Percentiles rank a stretch among this genome's conserved stretches.
These are phyloP conservation scores for Dendrolimus houi DNA, from an alignment of 2,888 invertebrate species.

Conservation along the genomic window DNA sequence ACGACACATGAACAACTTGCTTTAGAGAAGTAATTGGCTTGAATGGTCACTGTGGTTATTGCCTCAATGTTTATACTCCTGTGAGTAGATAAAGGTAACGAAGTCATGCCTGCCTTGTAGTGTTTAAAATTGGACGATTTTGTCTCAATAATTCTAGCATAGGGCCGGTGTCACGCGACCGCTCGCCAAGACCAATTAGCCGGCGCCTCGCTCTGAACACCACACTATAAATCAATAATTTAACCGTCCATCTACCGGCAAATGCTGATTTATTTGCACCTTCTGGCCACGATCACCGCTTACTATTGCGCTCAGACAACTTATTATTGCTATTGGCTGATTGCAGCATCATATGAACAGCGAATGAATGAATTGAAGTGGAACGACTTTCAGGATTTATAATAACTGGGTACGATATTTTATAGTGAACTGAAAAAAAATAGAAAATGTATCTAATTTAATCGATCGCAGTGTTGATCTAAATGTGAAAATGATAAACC, in stretches of 20 bases:
- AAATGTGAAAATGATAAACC: no score
- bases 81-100: conserved; percentile 43
- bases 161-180: conserved; percentile 63
- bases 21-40: background rate
- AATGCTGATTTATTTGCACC: conserved; percentile 69
- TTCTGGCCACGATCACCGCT: conserved; percentile 51
- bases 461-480: no score
- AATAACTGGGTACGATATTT: background rate
- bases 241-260: conserved; percentile 69
- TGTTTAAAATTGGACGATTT: conserved; percentile 59
- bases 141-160: conserved; percentile 59
- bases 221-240: conserved; percentile 73
- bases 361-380: conserved; percentile 14
- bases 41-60: background rate
- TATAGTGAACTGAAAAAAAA: no score
- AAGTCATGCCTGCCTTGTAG: conserved; percentile 48
- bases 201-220: conserved; percentile 45
- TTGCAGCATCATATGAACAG: conserved; percentile 27
- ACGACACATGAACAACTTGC: conserved; percentile 6
- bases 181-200: conserved; percentile 64
- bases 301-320: conserved; percentile 35
- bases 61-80: conserved; percentile 3
- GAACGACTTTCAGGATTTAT: background rate
- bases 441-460: no score
- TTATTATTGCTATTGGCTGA: conserved; percentile 37